Percentiles rank a stretch among this genome's conserved stretches.
These are phyloP conservation scores for Boleophthalmus pectinirostris DNA, from an alignment of 2,113 vertebrate genomes.

Conservation along the genomic window DNA sequence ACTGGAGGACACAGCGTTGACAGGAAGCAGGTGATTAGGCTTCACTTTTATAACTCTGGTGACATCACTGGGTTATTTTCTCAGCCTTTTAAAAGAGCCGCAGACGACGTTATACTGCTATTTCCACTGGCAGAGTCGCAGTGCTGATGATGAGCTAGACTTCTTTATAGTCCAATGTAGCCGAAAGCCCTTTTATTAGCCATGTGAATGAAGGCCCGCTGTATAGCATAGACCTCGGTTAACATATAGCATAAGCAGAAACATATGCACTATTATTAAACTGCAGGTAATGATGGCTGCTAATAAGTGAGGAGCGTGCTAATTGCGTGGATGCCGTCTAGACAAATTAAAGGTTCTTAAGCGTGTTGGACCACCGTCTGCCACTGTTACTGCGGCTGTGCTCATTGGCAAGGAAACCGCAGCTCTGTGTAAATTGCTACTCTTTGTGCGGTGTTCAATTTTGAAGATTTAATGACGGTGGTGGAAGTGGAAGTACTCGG, in stretches of 20 bases:
- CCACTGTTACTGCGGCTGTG: background rate
- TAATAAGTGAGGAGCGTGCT: background rate
- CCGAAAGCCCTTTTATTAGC: conserved; percentile 7
- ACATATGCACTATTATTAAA: conserved; percentile 6
- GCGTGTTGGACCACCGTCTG: background rate
- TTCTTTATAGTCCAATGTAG: background rate
- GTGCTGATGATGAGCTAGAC: conserved; percentile 1
- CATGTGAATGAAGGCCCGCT: background rate
- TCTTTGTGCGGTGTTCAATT: background rate
- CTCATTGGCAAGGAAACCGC: conserved; percentile 7
- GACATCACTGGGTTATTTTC: conserved; percentile 15
- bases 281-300: conserved; percentile 1
- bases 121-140: conserved; percentile 5
- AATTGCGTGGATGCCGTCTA: background rate
- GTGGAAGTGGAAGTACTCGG: conserved; percentile 10
- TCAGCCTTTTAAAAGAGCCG: conserved; percentile 16
- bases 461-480: conserved; percentile 2
- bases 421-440: conserved; percentile 7
- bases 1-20: conserved; percentile 2
- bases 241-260: conserved; percentile 7
- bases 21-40: conserved; percentile 15
- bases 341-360: conserved; percentile 1
- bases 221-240: background rate
- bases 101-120: conserved; percentile 4
- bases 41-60: conserved; percentile 6